Evolutionary conservation across 2,113 vertebrate genomes (phyloP).

Genomic region (Onychostoma macrolepis): DNA sequence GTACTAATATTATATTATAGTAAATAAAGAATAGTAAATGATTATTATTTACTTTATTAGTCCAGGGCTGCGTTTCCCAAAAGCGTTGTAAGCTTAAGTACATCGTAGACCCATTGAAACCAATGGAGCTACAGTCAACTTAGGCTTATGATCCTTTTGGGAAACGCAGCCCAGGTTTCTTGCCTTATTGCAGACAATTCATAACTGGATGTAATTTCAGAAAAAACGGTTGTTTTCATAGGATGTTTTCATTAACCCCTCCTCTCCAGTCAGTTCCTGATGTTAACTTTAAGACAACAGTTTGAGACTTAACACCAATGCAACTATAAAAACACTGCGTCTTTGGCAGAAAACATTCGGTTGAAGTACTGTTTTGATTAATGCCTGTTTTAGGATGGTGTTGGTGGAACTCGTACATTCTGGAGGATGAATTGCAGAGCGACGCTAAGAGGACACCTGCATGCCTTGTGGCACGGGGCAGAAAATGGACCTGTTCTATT

Average conservation of each 20-base stretch:
- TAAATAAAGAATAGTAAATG: too few relatives aligned
- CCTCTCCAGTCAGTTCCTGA: neutral
- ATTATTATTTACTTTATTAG: too few relatives aligned
- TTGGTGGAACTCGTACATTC: neutral
- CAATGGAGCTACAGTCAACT: too few relatives aligned
- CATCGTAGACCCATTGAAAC: too few relatives aligned
- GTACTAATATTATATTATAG: too few relatives aligned
- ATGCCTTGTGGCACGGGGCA: slow-evolving; percentile 15
- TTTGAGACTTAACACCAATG: neutral
- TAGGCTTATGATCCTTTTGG: too few relatives aligned
- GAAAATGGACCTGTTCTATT: slow-evolving; percentile 40
- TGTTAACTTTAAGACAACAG: neutral
- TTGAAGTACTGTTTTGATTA: slow-evolving; percentile 13
- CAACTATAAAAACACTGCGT: neutral
- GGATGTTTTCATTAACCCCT: neutral
- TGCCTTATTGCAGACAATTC: too few relatives aligned
- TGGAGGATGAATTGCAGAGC: slow-evolving; percentile 7
- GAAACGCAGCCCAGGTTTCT: too few relatives aligned
- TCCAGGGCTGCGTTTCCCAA: too few relatives aligned
- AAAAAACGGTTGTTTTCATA: neutral
- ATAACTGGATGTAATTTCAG: neutral
- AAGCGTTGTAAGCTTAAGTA: too few relatives aligned
- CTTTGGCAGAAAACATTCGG: neutral
- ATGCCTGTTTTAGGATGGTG: slow-evolving; percentile 22
- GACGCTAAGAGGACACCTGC: slow-evolving; percentile 1